A percentile compares a stretch with the other conserved stretches of the same genome.
These are phyloP conservation scores for Philopotamus ludificatus DNA, from an alignment of 1,140 invertebrate species.

Conservation along the genomic window DNA sequence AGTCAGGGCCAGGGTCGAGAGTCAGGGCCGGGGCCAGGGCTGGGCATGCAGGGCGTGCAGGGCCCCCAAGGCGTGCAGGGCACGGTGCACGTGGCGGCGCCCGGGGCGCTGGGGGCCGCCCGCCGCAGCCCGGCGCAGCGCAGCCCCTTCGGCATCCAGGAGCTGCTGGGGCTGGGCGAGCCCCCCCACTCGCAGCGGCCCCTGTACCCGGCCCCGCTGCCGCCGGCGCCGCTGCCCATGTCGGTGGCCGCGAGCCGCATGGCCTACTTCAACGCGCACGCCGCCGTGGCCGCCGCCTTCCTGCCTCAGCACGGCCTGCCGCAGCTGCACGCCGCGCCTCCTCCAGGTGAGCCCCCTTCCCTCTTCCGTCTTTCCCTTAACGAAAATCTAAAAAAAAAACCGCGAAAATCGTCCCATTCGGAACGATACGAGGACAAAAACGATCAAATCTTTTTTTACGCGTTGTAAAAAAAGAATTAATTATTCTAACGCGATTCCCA, in stretches of 20 bases:
- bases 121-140: slow-evolving; percentile 59
- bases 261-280: slow-evolving; percentile 85
- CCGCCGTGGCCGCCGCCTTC: slow-evolving; percentile 83
- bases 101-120: slow-evolving; percentile 47
- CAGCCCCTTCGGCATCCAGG: slow-evolving; percentile 89
- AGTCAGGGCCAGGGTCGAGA: too few species aligned
- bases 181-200: slow-evolving; percentile 47
- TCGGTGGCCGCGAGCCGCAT: slow-evolving; percentile 72
- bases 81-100: slow-evolving; percentile 44
- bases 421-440: not conserved
- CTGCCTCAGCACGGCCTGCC: slow-evolving; percentile 62
- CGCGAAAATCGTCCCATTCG: not conserved
- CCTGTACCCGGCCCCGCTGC: slow-evolving; percentile 50
- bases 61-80: too few species aligned
- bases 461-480: not conserved
- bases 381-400: not conserved
- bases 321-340: slow-evolving; percentile 47
- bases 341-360: too few species aligned
- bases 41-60: too few species aligned
- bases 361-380: too few species aligned
- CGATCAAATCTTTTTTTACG: not conserved
- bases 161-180: slow-evolving; percentile 76
- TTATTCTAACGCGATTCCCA: too few species aligned
- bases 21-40: too few species aligned
- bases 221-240: slow-evolving; percentile 60